These are phyloP conservation scores for Calidris pygmaea DNA, from an alignment of 2,113 vertebrate genomes.

Conservation along the genomic window DNA sequence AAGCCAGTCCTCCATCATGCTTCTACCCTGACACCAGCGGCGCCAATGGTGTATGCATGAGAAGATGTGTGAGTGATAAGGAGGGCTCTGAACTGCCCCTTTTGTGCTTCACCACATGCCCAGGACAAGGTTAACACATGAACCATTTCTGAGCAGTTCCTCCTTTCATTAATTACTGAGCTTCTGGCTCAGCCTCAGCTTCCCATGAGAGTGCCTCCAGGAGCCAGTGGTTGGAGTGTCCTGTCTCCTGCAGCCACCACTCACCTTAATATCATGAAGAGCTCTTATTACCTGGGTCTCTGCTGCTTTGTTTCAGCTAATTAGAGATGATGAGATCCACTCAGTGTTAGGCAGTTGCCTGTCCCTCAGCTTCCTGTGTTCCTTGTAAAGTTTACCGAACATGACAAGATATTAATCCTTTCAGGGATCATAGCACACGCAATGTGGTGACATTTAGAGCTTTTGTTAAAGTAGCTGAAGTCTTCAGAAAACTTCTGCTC, in stretches of 20 bases:
- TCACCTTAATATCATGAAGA: neutral
- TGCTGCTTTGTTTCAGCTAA: constrained; percentile 17
- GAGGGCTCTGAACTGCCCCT: neutral
- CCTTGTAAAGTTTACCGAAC: constrained; percentile 6
- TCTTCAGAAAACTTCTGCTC: neutral
- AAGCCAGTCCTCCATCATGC: neutral
- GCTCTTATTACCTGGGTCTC: neutral
- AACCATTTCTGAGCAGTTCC: neutral
- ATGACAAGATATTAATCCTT: neutral
- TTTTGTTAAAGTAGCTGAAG: neutral
- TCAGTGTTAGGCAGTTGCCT: neutral
- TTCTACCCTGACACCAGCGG: neutral
- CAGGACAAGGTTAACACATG: neutral
- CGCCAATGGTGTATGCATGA: neutral
- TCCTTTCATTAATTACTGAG: neutral
- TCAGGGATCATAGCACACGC: neutral
- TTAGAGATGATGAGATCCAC: constrained; percentile 11
- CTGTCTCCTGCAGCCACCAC: neutral
- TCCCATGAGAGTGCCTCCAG: neutral
- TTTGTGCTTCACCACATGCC: neutral
- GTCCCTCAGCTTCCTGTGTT: neutral
- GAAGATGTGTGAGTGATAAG: neutral
- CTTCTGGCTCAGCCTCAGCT: neutral
- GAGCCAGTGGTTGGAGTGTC: neutral
- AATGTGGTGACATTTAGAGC: neutral